A percentile compares a stretch with the other conserved stretches of the same genome.
These are phyloP conservation scores for Alligator sinensis DNA, from an alignment of 2,113 vertebrate species.

Conservation along the genomic window DNA sequence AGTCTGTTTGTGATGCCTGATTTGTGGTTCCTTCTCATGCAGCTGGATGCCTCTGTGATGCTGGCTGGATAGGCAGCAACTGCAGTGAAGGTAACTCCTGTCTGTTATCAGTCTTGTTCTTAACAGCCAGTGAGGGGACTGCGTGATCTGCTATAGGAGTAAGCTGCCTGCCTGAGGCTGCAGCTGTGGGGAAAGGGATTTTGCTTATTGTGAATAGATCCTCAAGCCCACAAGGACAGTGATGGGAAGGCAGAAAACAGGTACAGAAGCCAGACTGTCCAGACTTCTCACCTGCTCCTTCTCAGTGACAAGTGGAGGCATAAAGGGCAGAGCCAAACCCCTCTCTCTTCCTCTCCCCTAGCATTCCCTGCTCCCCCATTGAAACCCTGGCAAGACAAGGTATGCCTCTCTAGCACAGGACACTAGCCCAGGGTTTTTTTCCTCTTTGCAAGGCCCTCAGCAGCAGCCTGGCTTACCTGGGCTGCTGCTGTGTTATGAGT, in stretches of 20 bases:
- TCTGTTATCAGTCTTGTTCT: not conserved
- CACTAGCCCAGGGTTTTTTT: not conserved
- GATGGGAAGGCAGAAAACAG: not conserved
- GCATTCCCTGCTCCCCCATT: not conserved
- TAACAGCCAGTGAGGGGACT: accelerated
- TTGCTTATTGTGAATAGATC: not conserved
- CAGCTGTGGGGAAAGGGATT: not conserved
- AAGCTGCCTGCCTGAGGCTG: not conserved
- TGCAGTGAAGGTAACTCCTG: conserved; percentile 87
- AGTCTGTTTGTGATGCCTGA: not conserved
- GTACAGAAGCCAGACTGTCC: not conserved
- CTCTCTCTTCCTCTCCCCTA: not conserved
- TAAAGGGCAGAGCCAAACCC: not conserved
- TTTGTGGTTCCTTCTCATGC: conserved; percentile 51
- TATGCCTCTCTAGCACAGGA: not conserved
- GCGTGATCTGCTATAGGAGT: accelerated
- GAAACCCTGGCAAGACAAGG: too few relatives aligned
- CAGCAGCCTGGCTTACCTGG: not conserved
- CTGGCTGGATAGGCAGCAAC: conserved; percentile 90
- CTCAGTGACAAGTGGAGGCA: not conserved
- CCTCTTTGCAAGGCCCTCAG: not conserved
- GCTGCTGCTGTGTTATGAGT: not conserved
- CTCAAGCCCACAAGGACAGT: not conserved
- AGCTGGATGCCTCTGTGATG: conserved; percentile 90
- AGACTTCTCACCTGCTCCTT: not conserved